Evolutionary conservation across 2,888 invertebrate species (phyloP).

Genomic region (Macrophya annulata): DNA sequence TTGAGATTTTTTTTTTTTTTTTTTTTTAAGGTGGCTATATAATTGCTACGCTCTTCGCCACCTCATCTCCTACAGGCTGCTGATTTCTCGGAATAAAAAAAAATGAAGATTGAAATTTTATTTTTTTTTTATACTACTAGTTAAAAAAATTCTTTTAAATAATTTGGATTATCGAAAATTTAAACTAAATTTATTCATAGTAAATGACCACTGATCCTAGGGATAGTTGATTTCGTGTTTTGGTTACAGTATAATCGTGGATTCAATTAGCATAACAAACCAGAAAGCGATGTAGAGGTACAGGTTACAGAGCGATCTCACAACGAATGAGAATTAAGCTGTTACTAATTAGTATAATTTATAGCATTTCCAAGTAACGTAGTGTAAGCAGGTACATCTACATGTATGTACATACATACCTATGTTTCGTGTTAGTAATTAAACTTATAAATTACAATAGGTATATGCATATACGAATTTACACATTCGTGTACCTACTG

Average conservation of each 20-base stretch:
- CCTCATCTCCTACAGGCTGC: background rate
- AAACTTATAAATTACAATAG: conserved; percentile 24
- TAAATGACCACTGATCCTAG: background rate
- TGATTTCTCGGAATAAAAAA: background rate
- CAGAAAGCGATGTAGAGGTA: background rate
- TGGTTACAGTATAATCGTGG: background rate
- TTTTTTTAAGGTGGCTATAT: background rate
- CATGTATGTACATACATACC: too few relatives aligned
- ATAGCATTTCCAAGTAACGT: background rate
- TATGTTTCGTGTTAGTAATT: background rate
- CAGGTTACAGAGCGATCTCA: background rate
- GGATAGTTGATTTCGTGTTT: background rate
- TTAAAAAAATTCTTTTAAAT: background rate
- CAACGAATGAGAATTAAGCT: conserved; percentile 36
- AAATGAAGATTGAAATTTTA: background rate
- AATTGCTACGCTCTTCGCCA: background rate
- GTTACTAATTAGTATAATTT: conserved; percentile 31
- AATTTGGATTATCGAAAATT: background rate
- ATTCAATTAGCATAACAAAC: conserved; percentile 53
- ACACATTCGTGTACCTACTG: background rate
- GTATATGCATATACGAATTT: background rate
- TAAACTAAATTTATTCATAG: background rate
- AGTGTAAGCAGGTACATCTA: background rate
- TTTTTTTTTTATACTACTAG: too few relatives aligned
- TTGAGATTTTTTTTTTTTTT: background rate